phyloP scores from a whole-genome alignment of 1,140 invertebrate species.

The Drosophila ficusphila region DNA sequence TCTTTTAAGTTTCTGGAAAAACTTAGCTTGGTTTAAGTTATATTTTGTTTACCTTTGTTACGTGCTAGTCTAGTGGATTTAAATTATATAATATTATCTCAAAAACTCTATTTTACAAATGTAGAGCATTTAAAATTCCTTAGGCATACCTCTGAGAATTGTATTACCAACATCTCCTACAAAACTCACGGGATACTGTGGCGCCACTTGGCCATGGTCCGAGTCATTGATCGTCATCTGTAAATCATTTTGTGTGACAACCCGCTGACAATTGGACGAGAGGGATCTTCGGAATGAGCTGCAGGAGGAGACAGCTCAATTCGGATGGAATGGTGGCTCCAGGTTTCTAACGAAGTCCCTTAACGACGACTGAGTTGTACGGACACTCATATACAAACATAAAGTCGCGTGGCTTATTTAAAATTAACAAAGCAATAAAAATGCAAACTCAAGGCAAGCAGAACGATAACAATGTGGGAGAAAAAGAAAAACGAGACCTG shows the following conservation, averaged over 20 bases:
- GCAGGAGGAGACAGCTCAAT: slow-evolving; percentile 55
- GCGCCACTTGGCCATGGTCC: slow-evolving; percentile 48
- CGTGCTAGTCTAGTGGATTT: too few species aligned
- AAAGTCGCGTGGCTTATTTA: slow-evolving; percentile 76
- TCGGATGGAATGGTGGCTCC: slow-evolving; percentile 5
- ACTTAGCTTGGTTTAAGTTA: too few species aligned
- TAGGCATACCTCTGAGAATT: neutral
- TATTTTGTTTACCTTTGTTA: too few species aligned
- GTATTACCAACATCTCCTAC: slow-evolving; percentile 13
- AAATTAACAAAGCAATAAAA: slow-evolving; percentile 82
- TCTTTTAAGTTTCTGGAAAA: too few species aligned
- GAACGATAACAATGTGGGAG: slow-evolving; percentile 50
- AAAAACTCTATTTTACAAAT: neutral
- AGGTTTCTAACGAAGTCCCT: slow-evolving; percentile 44
- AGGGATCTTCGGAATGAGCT: slow-evolving; percentile 1
- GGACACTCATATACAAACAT: slow-evolving; percentile 39
- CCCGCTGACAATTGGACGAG: slow-evolving; percentile 73
- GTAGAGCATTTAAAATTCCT: neutral
- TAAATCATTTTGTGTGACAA: slow-evolving; percentile 79
- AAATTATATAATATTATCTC: too few species aligned
- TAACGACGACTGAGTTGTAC: slow-evolving; percentile 19
- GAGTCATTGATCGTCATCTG: slow-evolving; percentile 32
- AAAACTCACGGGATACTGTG: slow-evolving; percentile 12
- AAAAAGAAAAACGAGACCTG: slow-evolving; percentile 5
- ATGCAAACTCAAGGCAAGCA: slow-evolving; percentile 52